A percentile compares a stretch with the other conserved stretches of the same genome.
These are phyloP conservation scores for Chloroceryle inda DNA, from an alignment of 2,797 vertebrate genomes.

Conservation along the genomic window DNA sequence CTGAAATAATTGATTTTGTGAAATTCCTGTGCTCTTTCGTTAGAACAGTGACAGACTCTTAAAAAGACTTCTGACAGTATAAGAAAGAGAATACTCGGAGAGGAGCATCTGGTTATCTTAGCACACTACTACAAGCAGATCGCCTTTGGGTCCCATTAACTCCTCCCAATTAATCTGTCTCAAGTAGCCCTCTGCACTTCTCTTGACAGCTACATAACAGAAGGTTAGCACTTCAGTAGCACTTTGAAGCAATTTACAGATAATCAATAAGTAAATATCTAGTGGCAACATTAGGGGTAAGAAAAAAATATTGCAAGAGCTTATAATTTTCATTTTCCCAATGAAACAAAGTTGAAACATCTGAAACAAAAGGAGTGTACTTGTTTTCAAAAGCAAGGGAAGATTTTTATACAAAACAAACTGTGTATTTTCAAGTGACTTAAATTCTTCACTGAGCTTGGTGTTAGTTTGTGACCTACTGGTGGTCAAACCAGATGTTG, in stretches of 20 bases:
- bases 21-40: not conserved
- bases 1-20: constrained; percentile 9
- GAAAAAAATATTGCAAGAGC: not conserved
- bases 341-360: not conserved
- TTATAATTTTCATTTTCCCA: not conserved
- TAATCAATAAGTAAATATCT: not conserved
- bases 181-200: not conserved
- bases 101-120: not conserved
- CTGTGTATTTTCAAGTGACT: not conserved
- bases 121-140: not conserved
- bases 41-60: not conserved
- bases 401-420: not conserved
- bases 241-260: not conserved
- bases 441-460: not conserved
- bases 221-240: not conserved
- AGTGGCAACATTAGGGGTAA: not conserved
- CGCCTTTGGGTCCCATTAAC: not conserved
- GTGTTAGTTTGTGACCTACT: not conserved
- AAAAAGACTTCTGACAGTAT: not conserved
- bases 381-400: not conserved
- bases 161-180: not conserved
- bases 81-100: not conserved
- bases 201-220: not conserved
- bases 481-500: not conserved
- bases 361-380: not conserved